Percentiles rank a stretch among this genome's conserved stretches.
Evolutionary conservation across 2,888 invertebrate genomes (phyloP).

Genomic region (Metalampra italica): DNA sequence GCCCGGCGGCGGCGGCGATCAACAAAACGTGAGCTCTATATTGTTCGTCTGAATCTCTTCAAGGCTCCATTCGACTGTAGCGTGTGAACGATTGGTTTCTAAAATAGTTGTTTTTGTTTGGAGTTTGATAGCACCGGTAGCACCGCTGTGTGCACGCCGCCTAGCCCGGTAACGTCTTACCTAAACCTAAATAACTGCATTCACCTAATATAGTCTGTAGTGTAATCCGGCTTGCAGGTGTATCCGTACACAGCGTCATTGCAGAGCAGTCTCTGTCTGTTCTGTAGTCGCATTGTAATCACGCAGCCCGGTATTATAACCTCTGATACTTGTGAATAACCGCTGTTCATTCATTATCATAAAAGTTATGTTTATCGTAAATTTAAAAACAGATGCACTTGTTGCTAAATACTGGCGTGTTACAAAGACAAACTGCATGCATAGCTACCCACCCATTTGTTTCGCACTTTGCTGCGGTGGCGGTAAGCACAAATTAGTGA

Average conservation of each 20-base stretch:
- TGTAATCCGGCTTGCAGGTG: too few relatives aligned
- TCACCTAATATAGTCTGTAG: too few relatives aligned
- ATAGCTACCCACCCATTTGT: not conserved
- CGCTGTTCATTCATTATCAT: conserved; percentile 22
- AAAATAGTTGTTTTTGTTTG: conserved; percentile 47
- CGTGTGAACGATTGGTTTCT: conserved; percentile 43
- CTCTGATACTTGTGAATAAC: conserved; percentile 21
- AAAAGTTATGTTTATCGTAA: conserved; percentile 14
- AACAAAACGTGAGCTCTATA: conserved; percentile 23
- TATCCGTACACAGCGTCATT: too few relatives aligned
- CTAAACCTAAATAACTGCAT: too few relatives aligned
- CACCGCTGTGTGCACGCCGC: conserved; percentile 11
- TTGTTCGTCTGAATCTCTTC: conserved; percentile 40
- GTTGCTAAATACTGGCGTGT: conserved; percentile 8
- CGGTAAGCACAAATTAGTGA: too few relatives aligned
- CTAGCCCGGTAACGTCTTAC: too few relatives aligned
- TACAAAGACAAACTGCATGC: conserved; percentile 2
- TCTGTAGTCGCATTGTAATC: too few relatives aligned
- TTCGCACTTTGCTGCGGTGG: not conserved
- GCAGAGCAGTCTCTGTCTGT: too few relatives aligned
- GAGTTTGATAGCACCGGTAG: conserved; percentile 38
- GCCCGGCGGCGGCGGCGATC: conserved; percentile 11
- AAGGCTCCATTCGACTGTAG: conserved; percentile 42
- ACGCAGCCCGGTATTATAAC: too few relatives aligned
- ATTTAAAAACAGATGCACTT: conserved; percentile 7